Conservation (phyloP, 2,888 invertebrate genomes). For the Flabesymbios commensalis region DNA sequence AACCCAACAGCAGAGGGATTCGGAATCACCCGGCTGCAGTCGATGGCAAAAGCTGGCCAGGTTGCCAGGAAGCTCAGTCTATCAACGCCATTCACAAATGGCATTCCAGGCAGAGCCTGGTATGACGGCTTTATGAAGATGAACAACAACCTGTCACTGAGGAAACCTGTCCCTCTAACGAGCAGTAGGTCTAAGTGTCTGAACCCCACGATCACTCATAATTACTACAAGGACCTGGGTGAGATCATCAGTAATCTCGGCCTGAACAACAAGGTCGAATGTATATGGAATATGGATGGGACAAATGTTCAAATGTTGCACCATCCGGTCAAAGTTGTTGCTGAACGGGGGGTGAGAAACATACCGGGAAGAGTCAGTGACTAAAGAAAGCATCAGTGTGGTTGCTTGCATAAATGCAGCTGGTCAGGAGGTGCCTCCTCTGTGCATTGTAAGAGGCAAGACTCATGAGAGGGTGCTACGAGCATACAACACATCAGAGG, state of each 20-base stretch:
- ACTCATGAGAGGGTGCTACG: no score
- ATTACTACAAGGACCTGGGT: not conserved
- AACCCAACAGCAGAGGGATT: no score
- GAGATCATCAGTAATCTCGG: not conserved
- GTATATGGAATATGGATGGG: not conserved
- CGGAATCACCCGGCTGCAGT: not conserved
- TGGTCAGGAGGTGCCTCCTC: not conserved
- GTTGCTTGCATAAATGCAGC: constrained; percentile 1
- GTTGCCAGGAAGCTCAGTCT: not conserved
- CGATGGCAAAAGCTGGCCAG: not conserved
- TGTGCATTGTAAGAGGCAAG: not conserved
- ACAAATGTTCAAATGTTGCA: not conserved
- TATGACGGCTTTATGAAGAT: not conserved
- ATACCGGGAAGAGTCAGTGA: not conserved
- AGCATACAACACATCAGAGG: not conserved
- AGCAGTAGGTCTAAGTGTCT: not conserved
- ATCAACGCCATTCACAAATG: constrained; percentile 1
- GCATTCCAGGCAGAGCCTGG: not conserved
- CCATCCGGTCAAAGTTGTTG: not conserved
- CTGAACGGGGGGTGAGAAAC: not conserved
- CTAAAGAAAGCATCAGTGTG: not conserved
- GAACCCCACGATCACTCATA: not conserved
- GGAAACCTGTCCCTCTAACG: not conserved
- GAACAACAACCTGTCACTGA: not conserved
- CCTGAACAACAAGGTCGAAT: not conserved